Evolutionary conservation across 2,888 invertebrate genomes (phyloP), one percentile per base, ranked within the genome.

Genomic region (Eledona agricola): DNA sequence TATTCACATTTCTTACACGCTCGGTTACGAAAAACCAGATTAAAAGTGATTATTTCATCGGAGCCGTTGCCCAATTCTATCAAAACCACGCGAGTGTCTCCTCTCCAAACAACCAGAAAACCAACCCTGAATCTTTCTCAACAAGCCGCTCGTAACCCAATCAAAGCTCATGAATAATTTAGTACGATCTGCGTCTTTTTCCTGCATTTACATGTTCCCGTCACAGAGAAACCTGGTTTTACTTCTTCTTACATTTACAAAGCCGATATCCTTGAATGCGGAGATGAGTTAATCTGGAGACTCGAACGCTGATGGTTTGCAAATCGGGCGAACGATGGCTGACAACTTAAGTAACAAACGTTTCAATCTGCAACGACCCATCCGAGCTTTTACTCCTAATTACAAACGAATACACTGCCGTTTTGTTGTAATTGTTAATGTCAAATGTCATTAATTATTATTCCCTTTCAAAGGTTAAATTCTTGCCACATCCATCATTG

Each of bases 181-280:
- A n/a, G n/a, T n/a, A n/a, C n/a, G n/a, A n/a, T n/a, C n/a, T n/a
- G n/a, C n/a, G n/a, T n/a, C n/a, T n/a, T n/a, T n/a, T n/a, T n/a
- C n/a, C n/a, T n/a, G n/a, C n/a, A n/a, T n/a, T n/a, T n/a, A n/a
- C n/a, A n/a, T n/a, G n/a, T n/a, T n/a, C n/a, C n/a, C n/a, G n/a
- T n/a, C n/a, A n/a, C n/a, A n/a, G n/a, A n/a, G n/a, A n/a, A n/a
- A n/a, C n/a, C n/a, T n/a, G n/a, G n/a, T n/a, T n/a, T n/a, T n/a
- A n/a, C n/a, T n/a, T 29, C 15, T 3, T 29, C 2, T 29, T 7
- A 29, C 29, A 29, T 29, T 28, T 28, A 11, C 15, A 38, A 23
- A 55, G 51, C 37, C 31, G 55, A 38, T 38, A 55, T 45, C 55
- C 55, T 51, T 55, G 55, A 51, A 55, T 46, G 51, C 46, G 51